A percentile compares a stretch with the other conserved stretches of the same genome.
These are phyloP conservation scores for Acrocyrtus sp. DNA, from an alignment of 2,888 invertebrate species.

Conservation along the genomic window DNA sequence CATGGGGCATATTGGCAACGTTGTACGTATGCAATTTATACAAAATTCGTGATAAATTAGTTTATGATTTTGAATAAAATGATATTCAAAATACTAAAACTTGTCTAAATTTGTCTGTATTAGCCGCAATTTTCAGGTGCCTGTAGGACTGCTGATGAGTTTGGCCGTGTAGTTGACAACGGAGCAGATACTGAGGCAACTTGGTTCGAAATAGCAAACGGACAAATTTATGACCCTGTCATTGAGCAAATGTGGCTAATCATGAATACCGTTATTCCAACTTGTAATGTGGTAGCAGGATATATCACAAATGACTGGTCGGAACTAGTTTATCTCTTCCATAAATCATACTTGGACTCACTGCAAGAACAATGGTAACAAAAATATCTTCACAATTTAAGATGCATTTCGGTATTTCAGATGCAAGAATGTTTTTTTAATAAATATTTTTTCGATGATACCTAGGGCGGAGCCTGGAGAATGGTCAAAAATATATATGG, in stretches of 20 bases:
- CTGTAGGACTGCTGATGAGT: constrained; percentile 4
- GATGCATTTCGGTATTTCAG: background rate
- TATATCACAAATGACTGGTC: constrained; percentile 32
- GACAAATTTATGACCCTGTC: constrained; percentile 26
- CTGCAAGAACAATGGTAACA: constrained; percentile 19
- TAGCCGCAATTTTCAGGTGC: background rate
- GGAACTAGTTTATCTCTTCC: constrained; percentile 25
- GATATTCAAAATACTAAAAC: background rate
- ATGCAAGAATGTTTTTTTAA: background rate
- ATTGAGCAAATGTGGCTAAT: constrained; percentile 48
- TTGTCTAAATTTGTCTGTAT: background rate
- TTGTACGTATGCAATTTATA: no score
- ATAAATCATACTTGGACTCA: constrained; percentile 19
- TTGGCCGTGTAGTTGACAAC: background rate
- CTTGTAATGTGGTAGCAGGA: background rate
- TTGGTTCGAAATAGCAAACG: constrained; percentile 20
- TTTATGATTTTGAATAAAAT: no score
- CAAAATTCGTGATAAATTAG: no score
- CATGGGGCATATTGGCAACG: background rate
- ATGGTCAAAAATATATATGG: constrained; percentile 18
- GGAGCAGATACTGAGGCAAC: background rate
- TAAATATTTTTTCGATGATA: no score
- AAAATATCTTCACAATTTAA: no score
- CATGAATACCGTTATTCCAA: constrained; percentile 24
- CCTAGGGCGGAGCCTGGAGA: constrained; percentile 24